Conservation (phyloP, 2,113 vertebrate genomes). For the Prionailurus viverrinus region DNA sequence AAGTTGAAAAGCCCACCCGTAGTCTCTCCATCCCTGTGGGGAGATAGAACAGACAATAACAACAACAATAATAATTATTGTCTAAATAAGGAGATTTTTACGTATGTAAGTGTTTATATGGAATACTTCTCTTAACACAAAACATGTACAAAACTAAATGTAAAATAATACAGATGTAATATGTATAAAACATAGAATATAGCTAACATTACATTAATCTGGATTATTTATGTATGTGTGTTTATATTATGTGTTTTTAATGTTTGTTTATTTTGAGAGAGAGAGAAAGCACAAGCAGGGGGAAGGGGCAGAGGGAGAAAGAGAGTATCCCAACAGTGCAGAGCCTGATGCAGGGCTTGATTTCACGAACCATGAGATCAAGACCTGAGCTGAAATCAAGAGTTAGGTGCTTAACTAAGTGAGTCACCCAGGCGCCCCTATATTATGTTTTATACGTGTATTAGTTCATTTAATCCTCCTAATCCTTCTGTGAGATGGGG, state of each 20-base stretch:
- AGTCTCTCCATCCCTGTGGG: not conserved
- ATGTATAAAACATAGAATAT: slow-evolving; percentile 7
- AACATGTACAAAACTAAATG: not conserved
- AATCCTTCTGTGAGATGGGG: not conserved
- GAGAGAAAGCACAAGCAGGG: too few relatives aligned
- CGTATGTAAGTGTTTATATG: not conserved
- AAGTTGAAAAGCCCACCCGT: not conserved
- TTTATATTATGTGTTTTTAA: not conserved
- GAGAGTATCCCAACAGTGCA: too few relatives aligned
- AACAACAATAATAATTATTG: not conserved
- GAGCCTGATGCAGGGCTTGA: too few relatives aligned
- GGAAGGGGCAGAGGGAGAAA: too few relatives aligned
- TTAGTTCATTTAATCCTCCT: not conserved
- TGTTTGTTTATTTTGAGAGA: too few relatives aligned
- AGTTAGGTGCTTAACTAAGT: too few relatives aligned
- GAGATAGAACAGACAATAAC: not conserved
- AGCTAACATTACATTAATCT: not conserved
- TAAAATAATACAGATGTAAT: not conserved
- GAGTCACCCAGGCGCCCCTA: not conserved
- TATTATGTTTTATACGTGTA: not conserved
- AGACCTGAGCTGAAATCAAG: too few relatives aligned
- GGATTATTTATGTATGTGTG: not conserved
- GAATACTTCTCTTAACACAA: slow-evolving; percentile 6
- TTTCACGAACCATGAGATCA: too few relatives aligned
- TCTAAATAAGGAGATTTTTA: not conserved